Conservation (phyloP, 2,113 vertebrate species). For the Entomyzon cyanotis region DNA sequence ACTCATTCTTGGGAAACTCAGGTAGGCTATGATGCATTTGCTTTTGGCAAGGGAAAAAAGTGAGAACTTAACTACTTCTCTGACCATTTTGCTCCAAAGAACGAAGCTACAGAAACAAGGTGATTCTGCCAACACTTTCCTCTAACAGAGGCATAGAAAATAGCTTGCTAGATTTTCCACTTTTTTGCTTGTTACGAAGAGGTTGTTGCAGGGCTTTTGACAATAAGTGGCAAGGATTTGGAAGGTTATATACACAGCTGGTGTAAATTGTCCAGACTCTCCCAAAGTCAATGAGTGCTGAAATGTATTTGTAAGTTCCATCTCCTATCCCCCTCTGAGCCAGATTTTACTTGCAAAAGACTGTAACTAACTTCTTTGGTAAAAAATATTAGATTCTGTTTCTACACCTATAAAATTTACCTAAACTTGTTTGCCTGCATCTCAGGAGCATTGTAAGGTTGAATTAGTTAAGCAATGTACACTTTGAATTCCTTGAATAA, state of each 20-base stretch:
- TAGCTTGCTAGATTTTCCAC: not conserved
- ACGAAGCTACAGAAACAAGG: not conserved
- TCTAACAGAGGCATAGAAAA: not conserved
- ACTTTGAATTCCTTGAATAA: not conserved
- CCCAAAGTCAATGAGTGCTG: not conserved
- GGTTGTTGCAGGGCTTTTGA: not conserved
- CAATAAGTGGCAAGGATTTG: not conserved
- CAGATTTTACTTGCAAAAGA: not conserved
- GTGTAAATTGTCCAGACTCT: not conserved
- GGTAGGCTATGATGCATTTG: not conserved
- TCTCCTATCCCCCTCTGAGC: not conserved
- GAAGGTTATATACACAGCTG: not conserved
- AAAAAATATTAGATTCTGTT: slow-evolving; percentile 27
- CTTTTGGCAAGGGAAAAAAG: slow-evolving; percentile 6
- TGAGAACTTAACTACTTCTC: slow-evolving; percentile 28
- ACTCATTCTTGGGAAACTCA: slow-evolving; percentile 7
- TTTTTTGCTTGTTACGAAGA: not conserved
- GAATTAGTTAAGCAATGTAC: slow-evolving; percentile 12
- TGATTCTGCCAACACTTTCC: not conserved
- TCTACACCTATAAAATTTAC: not conserved
- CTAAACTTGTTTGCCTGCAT: not conserved
- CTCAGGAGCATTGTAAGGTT: not conserved
- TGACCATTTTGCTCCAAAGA: slow-evolving; percentile 2
- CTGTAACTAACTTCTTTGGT: not conserved
- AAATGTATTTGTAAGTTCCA: not conserved